Conservation (phyloP, 2,888 invertebrate species). For the Empis stercorea region DNA sequence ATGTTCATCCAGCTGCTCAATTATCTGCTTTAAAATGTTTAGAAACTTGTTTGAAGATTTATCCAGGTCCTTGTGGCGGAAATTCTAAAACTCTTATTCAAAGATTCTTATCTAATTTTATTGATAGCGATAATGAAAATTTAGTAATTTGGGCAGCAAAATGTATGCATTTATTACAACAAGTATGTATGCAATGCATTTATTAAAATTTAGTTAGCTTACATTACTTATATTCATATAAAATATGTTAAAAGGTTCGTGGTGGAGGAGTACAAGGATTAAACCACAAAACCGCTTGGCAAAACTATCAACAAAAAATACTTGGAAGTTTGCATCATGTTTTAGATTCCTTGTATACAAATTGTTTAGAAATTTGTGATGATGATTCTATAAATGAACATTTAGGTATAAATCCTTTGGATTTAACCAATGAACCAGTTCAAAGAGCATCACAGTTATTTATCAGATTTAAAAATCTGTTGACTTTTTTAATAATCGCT, state of each 20-base stretch:
- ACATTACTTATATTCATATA: not conserved
- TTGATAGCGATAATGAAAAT: conserved; percentile 17
- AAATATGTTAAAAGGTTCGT: conserved; percentile 15
- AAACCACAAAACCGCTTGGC: conserved; percentile 24
- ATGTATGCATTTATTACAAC: conserved; percentile 27
- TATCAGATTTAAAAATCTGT: conserved; percentile 19
- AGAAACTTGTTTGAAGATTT: conserved; percentile 20
- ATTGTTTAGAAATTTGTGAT: conserved; percentile 20
- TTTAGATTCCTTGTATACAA: conserved; percentile 19
- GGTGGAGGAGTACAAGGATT: conserved; percentile 23
- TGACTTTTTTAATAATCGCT: conserved; percentile 17
- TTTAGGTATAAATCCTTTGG: conserved; percentile 10
- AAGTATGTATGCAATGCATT: conserved; percentile 15
- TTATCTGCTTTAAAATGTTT: conserved; percentile 20
- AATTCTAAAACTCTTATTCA: conserved; percentile 19
- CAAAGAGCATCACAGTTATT: conserved; percentile 18
- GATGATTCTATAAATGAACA: conserved; percentile 12
- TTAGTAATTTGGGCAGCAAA: conserved; percentile 19
- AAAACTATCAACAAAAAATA: conserved; percentile 20
- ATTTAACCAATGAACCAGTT: conserved; percentile 20
- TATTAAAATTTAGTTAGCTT: not conserved
- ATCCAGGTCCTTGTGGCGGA: conserved; percentile 23
- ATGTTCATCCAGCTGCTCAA: conserved; percentile 11
- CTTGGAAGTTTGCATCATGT: conserved; percentile 19
- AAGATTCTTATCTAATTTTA: conserved; percentile 19